These are phyloP conservation scores for Onychomys leucogaster DNA, from an alignment of 2,797 vertebrate species.

Conservation along the genomic window DNA sequence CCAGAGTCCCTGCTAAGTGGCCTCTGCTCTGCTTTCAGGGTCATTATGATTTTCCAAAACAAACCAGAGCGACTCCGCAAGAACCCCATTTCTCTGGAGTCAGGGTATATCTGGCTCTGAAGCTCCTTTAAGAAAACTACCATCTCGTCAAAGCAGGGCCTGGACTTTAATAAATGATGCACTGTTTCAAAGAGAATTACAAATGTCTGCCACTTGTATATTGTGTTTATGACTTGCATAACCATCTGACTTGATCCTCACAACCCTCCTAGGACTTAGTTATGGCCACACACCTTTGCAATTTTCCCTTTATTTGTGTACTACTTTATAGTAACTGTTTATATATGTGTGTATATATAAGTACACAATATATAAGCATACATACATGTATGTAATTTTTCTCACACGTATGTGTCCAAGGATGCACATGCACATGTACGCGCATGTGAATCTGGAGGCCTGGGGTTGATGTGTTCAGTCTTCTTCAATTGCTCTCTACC, in stretches of 20 bases:
- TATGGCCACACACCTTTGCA: background rate
- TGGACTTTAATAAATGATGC: background rate
- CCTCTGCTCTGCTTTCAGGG: conserved; percentile 10
- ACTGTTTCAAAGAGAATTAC: background rate
- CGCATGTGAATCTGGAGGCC: background rate
- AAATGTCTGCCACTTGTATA: background rate
- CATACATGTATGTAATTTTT: background rate
- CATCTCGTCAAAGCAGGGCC: background rate
- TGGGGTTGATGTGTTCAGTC: background rate
- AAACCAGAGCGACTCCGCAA: background rate
- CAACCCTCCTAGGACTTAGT: background rate
- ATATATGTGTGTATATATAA: background rate
- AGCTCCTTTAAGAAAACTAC: conserved; percentile 22
- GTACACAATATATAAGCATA: too few species aligned
- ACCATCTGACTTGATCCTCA: background rate
- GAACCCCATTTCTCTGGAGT: conserved; percentile 2
- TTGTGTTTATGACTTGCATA: background rate
- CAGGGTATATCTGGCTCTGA: background rate
- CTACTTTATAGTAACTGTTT: background rate
- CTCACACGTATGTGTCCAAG: background rate
- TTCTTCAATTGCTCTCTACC: background rate
- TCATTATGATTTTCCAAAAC: conserved; percentile 52
- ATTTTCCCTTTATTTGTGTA: background rate
- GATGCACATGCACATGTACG: background rate
- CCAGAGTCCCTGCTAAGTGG: background rate